phyloP scores from a whole-genome alignment of 2,888 invertebrate species.

The Lycaena phlaeas region DNA sequence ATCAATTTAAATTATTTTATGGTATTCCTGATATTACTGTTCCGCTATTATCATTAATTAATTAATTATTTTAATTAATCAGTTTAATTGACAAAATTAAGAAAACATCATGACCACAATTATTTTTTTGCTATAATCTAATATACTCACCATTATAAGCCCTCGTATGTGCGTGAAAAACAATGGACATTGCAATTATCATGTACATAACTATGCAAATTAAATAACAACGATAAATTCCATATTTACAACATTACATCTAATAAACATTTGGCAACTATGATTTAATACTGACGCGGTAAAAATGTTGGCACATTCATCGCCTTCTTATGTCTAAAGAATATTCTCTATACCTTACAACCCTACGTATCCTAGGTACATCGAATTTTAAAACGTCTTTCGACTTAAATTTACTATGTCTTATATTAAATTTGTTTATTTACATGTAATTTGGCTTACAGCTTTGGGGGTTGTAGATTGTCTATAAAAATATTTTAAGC shows the following conservation, averaged over 20 bases:
- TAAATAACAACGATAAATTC: constrained; percentile 29
- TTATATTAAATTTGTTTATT: constrained; percentile 41
- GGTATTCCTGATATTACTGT: no score
- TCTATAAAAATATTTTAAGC: constrained; percentile 1
- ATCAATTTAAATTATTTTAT: no score
- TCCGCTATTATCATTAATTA: no score
- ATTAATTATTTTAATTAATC: no score
- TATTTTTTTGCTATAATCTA: no score
- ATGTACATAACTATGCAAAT: constrained; percentile 29
- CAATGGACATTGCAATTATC: constrained; percentile 42
- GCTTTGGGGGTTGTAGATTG: constrained; percentile 38
- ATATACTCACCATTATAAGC: constrained; percentile 60
- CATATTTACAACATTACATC: constrained; percentile 58
- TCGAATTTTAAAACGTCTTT: constrained; percentile 65
- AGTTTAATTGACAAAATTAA: no score
- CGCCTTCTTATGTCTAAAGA: constrained; percentile 54
- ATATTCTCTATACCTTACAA: constrained; percentile 53
- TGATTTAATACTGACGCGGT: constrained; percentile 70
- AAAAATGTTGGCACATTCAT: constrained; percentile 73
- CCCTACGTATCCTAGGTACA: constrained; percentile 57
- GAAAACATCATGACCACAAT: no score
- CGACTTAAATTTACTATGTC: constrained; percentile 45
- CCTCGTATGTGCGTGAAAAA: constrained; percentile 69
- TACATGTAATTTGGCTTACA: constrained; percentile 51
- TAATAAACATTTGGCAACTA: constrained; percentile 57